Evolutionary conservation across 2,113 vertebrate genomes (phyloP).

Genomic region (Equus quagga): DNA sequence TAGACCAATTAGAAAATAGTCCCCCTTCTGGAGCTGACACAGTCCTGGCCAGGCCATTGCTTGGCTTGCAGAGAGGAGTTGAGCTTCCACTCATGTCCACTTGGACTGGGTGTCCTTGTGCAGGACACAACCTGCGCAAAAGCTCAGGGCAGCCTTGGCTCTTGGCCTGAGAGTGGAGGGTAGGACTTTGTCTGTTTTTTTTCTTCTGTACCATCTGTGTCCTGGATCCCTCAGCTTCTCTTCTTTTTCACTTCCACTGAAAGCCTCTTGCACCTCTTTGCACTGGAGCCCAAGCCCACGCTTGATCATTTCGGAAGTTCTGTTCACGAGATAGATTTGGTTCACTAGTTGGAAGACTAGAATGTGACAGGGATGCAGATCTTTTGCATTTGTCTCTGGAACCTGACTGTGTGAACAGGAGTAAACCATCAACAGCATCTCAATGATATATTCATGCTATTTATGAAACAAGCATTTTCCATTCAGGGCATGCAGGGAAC

Average conservation of each 20-base stretch:
- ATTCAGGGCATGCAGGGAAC: not conserved
- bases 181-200: not conserved
- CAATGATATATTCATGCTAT: not conserved
- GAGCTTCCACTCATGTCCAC: not conserved
- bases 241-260: not conserved
- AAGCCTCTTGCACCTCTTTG: not conserved
- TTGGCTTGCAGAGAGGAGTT: not conserved
- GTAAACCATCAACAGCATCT: not conserved
- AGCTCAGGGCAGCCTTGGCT: not conserved
- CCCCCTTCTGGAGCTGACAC: not conserved
- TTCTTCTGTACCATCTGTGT: not conserved
- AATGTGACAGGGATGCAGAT: not conserved
- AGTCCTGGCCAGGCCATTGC: not conserved
- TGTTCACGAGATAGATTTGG: not conserved
- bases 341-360: not conserved
- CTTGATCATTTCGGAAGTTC: not conserved
- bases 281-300: not conserved
- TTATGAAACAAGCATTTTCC: not conserved
- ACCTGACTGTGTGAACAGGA: not conserved
- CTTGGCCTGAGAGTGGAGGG: not conserved
- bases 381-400: not conserved
- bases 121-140: not conserved
- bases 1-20: not conserved
- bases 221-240: not conserved
- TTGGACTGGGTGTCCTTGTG: not conserved